Base-by-base conservation (phyloP, 1,140 invertebrate genomes). In the Polyergus mexicanus region DNA sequence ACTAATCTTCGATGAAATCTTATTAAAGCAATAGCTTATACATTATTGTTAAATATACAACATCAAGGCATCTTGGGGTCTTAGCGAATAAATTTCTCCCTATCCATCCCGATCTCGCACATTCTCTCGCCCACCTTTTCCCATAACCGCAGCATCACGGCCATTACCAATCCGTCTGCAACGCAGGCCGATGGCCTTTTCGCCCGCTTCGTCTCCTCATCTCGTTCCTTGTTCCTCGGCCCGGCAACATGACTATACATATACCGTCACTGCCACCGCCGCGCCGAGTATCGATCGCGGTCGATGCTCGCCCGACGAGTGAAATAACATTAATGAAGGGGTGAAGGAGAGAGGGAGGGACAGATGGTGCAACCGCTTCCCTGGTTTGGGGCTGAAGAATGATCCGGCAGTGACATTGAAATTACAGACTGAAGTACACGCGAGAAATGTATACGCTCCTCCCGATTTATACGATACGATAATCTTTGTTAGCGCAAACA, bases 391-490 rank as follows among this genome's bases (percentile, higher is more conserved):
- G 72, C 58, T 77, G 60, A 84, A 77, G 81, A 75, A 84, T 65
- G 58, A 84, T 84, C 58, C 81, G 81, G 60, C 60, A 74, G 71
- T 86, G 69, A 68, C 85, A 86, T 84, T 84, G 85, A 86, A 86
- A 84, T 86, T 83, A 81, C 56, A 41, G 25, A 19, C 51, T 8
- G 60, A 16, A 74, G 54, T 77, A 54, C 58, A 71, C 35, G 35
- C 77, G 41, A 66, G 41, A 66, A 41, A 3, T 25, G n/a, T 68
- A 44, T 32, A 13, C 38, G n/a, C n/a, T n/a, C n/a, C n/a, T 47
- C 19, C 66, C 13, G 66, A 41, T 3, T 44, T 44, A 25, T 19
- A 41, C 47, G 63, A 56, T 28, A 11, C 25, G n/a, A 16, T 71
- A 41, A 38, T 38, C 22, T 13, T 10, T 47, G 19, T 63, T 8